Conservation (phyloP, 1,140 invertebrate genomes). For the Neuroterus valhalla region DNA sequence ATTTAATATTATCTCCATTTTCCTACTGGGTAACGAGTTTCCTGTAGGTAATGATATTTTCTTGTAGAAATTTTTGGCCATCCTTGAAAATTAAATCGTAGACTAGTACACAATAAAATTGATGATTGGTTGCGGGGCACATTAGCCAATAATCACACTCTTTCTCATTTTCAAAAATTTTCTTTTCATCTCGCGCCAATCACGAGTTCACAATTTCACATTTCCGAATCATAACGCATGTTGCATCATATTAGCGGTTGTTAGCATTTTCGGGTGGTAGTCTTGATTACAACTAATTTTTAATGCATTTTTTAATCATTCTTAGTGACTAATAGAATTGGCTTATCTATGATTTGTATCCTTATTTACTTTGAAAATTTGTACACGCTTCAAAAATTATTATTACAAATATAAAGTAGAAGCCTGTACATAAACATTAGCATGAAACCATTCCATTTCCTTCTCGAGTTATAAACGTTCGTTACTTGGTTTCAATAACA, state of each 20-base stretch:
- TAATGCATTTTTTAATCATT: neutral
- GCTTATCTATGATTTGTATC: neutral
- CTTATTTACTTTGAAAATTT: neutral
- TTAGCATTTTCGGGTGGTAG: neutral
- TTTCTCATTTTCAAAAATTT: neutral
- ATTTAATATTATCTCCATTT: slow-evolving; percentile 43
- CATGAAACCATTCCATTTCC: neutral
- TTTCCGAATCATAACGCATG: slow-evolving; percentile 13
- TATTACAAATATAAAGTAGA: neutral
- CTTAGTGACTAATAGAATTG: neutral
- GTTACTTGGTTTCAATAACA: neutral
- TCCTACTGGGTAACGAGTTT: slow-evolving; percentile 53
- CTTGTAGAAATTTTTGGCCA: slow-evolving; percentile 50
- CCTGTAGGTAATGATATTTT: slow-evolving; percentile 52
- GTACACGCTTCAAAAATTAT: neutral
- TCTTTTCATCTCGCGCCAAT: slow-evolving; percentile 11
- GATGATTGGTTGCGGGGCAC: slow-evolving; percentile 7
- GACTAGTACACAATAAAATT: slow-evolving; percentile 43
- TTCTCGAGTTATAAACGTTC: neutral
- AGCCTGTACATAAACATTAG: slow-evolving; percentile 10
- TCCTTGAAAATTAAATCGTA: slow-evolving; percentile 43
- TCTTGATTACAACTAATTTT: neutral
- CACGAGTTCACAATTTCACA: slow-evolving; percentile 4
- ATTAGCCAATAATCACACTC: slow-evolving; percentile 5
- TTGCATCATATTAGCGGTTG: neutral